Evolutionary conservation across 2,888 invertebrate species (phyloP).

Genomic region (Disparrhopalites patrizii): DNA sequence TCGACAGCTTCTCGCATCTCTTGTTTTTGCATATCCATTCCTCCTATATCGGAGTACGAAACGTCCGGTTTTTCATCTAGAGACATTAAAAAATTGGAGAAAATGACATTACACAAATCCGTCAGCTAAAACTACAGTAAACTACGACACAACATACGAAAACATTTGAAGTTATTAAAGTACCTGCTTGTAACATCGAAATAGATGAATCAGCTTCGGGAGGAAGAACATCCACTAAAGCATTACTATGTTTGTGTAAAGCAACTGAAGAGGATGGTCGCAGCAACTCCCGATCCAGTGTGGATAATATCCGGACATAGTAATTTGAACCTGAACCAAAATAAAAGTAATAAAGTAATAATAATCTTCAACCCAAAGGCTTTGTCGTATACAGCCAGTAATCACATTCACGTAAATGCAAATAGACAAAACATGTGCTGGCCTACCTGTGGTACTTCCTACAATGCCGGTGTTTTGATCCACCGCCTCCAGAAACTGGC

Average conservation of each 20-base stretch:
- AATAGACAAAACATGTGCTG: too few relatives aligned
- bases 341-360: neutral
- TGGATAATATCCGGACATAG: slow-evolving; percentile 96
- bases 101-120: neutral
- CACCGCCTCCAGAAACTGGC: slow-evolving; percentile 98
- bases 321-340: slow-evolving; percentile 88
- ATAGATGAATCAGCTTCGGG: slow-evolving; percentile 99
- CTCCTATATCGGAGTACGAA: slow-evolving; percentile 95
- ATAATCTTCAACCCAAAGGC: neutral
- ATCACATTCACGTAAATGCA: neutral
- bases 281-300: slow-evolving; percentile 92
- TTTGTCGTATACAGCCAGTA: neutral
- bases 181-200: slow-evolving; percentile 92
- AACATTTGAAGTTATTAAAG: too few relatives aligned
- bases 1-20: slow-evolving; percentile 99
- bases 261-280: slow-evolving; percentile 99
- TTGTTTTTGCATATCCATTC: slow-evolving; percentile 99
- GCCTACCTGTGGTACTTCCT: slow-evolving; percentile 86
- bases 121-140: too few relatives aligned
- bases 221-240: slow-evolving; percentile 97
- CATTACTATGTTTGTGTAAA: slow-evolving; percentile 98
- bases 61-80: slow-evolving; percentile 97
- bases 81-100: slow-evolving; percentile 17
- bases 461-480: slow-evolving; percentile 99
- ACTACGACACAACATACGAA: too few relatives aligned